Conservation (phyloP, 2,888 invertebrate species). For the Thymelicus sylvestris region DNA sequence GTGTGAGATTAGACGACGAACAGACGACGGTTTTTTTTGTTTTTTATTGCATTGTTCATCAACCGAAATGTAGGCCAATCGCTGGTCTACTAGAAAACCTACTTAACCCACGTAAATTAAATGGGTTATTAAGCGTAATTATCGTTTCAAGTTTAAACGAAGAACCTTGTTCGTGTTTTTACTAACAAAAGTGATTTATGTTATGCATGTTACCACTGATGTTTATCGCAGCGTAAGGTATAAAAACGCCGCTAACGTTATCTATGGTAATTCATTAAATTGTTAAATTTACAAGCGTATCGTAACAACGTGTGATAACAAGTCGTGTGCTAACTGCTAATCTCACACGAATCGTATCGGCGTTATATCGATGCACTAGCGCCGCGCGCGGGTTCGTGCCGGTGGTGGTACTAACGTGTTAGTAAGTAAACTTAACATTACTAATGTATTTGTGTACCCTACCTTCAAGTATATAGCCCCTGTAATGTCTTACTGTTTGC, state of each 20-base stretch:
- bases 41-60: conserved; percentile 3
- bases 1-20: conserved; percentile 58
- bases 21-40: not conserved
- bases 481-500: conserved; percentile 45
- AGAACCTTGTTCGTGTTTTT: conserved; percentile 1
- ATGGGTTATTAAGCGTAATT: not conserved
- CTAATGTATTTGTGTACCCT: conserved; percentile 59
- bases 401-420: conserved; percentile 77
- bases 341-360: conserved; percentile 47
- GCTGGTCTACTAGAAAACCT: not conserved
- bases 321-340: conserved; percentile 60
- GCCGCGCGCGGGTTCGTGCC: conserved; percentile 61
- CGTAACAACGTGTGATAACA: conserved; percentile 17
- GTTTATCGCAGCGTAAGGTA: conserved; percentile 3
- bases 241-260: conserved; percentile 14
- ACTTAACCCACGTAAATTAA: not conserved
- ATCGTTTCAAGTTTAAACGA: not conserved
- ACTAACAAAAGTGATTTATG: conserved; percentile 13
- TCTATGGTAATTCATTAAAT: conserved; percentile 7
- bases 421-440: conserved; percentile 80
- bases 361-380: conserved; percentile 49
- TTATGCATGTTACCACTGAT: conserved; percentile 11
- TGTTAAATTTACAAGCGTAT: conserved; percentile 2
- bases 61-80: not conserved
- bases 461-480: conserved; percentile 41